A percentile compares a stretch with the other conserved stretches of the same genome.
These are phyloP conservation scores for Erebia palarica DNA, from an alignment of 2,888 invertebrate genomes.

Conservation along the genomic window DNA sequence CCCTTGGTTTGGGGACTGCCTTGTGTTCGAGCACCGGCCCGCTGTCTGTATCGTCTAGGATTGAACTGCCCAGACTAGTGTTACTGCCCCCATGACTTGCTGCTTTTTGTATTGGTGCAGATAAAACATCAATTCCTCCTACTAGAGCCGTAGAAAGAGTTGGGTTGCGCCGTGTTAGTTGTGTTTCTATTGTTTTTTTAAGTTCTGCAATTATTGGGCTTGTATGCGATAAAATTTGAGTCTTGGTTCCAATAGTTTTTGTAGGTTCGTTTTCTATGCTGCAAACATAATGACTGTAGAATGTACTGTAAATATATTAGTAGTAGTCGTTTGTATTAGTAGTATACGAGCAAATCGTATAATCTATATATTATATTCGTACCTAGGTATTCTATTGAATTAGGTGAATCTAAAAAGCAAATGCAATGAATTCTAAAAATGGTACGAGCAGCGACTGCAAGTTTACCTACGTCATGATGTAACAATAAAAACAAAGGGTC, in stretches of 20 bases:
- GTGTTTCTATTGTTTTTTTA: slow-evolving; percentile 80
- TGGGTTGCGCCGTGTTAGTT: slow-evolving; percentile 71
- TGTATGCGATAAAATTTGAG: slow-evolving; percentile 72
- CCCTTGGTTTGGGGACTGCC: slow-evolving; percentile 58
- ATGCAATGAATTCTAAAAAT: no score
- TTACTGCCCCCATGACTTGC: slow-evolving; percentile 71
- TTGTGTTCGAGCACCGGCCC: slow-evolving; percentile 53
- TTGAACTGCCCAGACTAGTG: slow-evolving; percentile 76
- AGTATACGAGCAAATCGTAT: no score
- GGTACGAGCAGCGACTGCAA: no score
- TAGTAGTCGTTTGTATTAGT: no score
- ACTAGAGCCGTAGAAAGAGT: slow-evolving; percentile 59
- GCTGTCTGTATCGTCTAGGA: slow-evolving; percentile 69
- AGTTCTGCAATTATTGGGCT: slow-evolving; percentile 81
- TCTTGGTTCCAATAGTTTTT: slow-evolving; percentile 59
- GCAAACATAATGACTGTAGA: slow-evolving; percentile 38
- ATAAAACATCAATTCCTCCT: slow-evolving; percentile 67
- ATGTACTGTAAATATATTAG: no score
- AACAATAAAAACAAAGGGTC: no score
- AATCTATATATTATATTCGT: no score
- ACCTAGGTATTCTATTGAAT: no score
- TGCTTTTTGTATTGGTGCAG: slow-evolving; percentile 51
- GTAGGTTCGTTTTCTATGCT: slow-evolving; percentile 76
- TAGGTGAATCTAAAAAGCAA: no score
- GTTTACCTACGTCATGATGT: no score